These are phyloP conservation scores for Myrmecobius fasciatus DNA, from an alignment of 2,113 vertebrate genomes.

Conservation along the genomic window DNA sequence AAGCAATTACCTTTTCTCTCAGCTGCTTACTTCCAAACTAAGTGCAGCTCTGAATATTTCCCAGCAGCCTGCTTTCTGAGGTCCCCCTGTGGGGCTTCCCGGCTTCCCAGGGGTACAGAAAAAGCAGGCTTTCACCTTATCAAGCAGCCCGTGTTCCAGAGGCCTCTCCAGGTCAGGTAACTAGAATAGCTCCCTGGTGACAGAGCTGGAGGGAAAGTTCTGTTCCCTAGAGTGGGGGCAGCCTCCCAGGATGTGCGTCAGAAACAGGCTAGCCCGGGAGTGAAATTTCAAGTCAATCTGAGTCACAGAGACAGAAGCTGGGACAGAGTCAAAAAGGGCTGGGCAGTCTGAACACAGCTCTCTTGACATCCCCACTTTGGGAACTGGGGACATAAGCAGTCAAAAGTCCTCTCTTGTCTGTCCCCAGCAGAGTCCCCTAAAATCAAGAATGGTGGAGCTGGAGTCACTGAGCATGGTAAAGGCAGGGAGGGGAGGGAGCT, in stretches of 20 bases:
- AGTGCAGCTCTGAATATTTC: neutral
- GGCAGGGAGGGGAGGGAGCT: neutral
- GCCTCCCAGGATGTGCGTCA: slow-evolving; percentile 2
- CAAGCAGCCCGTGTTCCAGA: neutral
- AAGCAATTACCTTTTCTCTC: neutral
- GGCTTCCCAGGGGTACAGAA: neutral
- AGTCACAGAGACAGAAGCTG: neutral
- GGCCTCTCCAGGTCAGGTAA: neutral
- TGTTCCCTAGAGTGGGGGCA: neutral
- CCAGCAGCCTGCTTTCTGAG: neutral
- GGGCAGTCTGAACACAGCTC: neutral
- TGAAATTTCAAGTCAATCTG: neutral
- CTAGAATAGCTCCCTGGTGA: neutral
- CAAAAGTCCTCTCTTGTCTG: neutral
- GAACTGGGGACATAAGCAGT: neutral
- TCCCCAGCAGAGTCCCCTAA: neutral
- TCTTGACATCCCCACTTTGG: neutral
- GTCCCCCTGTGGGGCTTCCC: neutral
- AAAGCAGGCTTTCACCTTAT: neutral
- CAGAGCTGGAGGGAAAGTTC: neutral
- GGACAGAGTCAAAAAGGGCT: neutral
- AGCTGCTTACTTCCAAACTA: neutral
- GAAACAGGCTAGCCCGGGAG: neutral
- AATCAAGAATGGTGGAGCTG: neutral
- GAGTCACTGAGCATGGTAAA: neutral